Evolutionary conservation across 2,888 invertebrate species (phyloP), one percentile per base, ranked within the genome.

Genomic region (Hofmannophila pseudospretella): DNA sequence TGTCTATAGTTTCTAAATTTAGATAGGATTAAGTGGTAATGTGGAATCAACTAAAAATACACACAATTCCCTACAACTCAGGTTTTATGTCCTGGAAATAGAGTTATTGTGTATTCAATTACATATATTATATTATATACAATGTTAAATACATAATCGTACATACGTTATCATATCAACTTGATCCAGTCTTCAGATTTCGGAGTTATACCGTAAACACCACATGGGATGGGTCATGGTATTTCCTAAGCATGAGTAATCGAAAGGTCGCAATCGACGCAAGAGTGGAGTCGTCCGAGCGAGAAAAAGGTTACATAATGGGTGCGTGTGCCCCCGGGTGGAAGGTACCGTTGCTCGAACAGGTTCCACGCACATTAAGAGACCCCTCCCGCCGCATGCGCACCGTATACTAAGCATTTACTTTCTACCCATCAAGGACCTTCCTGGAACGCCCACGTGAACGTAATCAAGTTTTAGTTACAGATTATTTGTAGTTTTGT

Each of bases 341-440:
- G 61, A 63, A 61, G 58, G 76, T 86, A 79, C 86, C 86, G 85
- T 85, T 85, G 78, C 48, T 54, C 57, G 71, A 81, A 82, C 85
- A 80, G 84, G 85, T 85, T 84, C 67, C 66, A 67, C 58, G 65
- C 67, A 68, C 61, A 54, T n/a, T 7, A 23, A n/a, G 23, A 23
- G 23, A 23, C n/a, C 42, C 41, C 42, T 36, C 44, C 42, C 47
- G 28, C 36, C 44, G 68, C 68, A 65, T 64, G 60, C 60, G 54
- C 56, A 51, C 57, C 62, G 54, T 59, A 63, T 65, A 68, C 68
- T 62, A 63, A 65, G 67, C 77, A 77, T 81, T 86, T 86, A 86
- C 85, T 86, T 85, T 86, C 85, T 84, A 82, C 69, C 65, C 67
- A 77, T 71, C 78, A 79, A 82, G 84, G 82, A 82, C 74, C 68